Evolutionary conservation across 2,113 vertebrate species (phyloP).

Genomic region (Cariama cristata): DNA sequence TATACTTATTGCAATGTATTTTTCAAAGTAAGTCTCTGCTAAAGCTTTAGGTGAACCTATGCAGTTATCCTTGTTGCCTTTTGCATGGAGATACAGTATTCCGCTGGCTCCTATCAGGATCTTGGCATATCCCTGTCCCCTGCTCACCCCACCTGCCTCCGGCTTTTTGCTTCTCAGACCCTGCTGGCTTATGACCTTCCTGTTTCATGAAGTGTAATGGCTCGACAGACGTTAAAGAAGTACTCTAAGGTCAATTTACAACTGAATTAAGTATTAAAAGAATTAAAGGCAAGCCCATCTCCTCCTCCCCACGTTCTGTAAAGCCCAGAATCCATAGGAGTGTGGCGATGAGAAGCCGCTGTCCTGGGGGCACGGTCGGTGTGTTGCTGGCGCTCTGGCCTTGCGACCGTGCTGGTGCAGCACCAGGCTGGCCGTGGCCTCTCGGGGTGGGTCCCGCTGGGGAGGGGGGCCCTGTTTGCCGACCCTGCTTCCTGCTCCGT

Average conservation of each 20-base stretch:
- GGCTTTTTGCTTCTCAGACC: neutral
- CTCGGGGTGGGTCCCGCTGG: accelerated
- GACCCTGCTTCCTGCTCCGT: accelerated
- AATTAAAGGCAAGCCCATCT: neutral
- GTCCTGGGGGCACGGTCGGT: neutral
- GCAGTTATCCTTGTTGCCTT: neutral
- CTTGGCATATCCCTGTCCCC: neutral
- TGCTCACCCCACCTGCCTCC: neutral
- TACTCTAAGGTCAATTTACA: neutral
- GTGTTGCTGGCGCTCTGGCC: neutral
- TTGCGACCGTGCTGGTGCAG: neutral
- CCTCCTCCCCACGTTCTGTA: neutral
- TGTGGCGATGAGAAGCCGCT: neutral
- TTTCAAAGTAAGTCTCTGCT: neutral
- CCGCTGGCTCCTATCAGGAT: neutral
- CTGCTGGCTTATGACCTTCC: neutral
- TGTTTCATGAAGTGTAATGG: neutral
- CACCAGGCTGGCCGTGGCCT: neutral
- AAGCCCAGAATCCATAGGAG: neutral
- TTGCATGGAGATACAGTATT: neutral
- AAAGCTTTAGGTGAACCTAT: neutral
- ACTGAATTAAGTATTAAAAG: neutral
- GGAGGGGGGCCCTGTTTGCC: neutral
- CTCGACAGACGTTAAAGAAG: neutral
- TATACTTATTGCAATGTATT: neutral